Base-by-base conservation (phyloP, 2,888 invertebrate genomes). In the Limnephilus rhombicus region DNA sequence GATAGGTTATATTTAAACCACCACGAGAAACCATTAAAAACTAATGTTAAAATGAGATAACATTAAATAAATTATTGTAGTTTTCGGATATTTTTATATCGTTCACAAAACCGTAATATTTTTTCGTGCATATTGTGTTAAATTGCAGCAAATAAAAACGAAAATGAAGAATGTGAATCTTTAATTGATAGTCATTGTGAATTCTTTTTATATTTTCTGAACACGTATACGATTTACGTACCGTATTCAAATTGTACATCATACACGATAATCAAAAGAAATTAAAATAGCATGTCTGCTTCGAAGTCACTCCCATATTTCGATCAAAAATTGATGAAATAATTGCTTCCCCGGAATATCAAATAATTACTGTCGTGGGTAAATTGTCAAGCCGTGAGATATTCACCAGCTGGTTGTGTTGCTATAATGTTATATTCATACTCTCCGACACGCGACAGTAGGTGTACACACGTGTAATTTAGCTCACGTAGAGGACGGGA, bases 261-360 rank as follows among this genome's bases (percentile, higher is more conserved):
- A 15, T 24, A 68, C 1, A 18, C 24, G 3, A 15, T 5, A 68
- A 24, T 18, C 53, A 68, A 15, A 68, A 18, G 18, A 68, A 68
- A 68, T 68, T 68, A 68, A 68, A 68, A 68, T 68, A 24, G 53
- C 53, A 18, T 68, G 53, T 68, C 24, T 5, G 53, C 7, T 68
- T 18, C 1, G 53, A 68, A 68, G 53, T 7, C 53, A 68, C 18
- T 68, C 53, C 53, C 83, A 31, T 34, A 37, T 83, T 83, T 18
- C 2, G 34, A 83, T 83, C 13, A 34, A 83, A 83, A 34, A 83
- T 83, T 83, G 37, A 83, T 83, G 31, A 31, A 83, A 83, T 83
- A 37, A 83, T 83, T 83, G 83, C 83, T 31, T 31, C 31, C 3
- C 37, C 83, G 15, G 18, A 83, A 83, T 31, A 83, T 34, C 37